Conservation (phyloP, 2,888 invertebrate genomes). For the Enchytraeus crypticus region DNA sequence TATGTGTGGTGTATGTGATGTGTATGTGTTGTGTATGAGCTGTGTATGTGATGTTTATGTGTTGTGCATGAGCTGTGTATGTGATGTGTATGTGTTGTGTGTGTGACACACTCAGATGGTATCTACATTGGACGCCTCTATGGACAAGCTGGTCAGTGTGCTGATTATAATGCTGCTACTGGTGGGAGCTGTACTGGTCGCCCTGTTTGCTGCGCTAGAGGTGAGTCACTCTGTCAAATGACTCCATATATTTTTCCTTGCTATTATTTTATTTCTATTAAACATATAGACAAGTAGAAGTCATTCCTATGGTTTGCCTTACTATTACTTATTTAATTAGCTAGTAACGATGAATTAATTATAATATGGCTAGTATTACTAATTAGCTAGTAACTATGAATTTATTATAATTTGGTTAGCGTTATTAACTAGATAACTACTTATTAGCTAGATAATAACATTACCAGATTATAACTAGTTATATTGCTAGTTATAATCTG, state of each 20-base stretch:
- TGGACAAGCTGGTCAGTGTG: constrained; percentile 76
- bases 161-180: constrained; percentile 78
- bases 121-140: constrained; percentile 45
- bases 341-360: neutral
- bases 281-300: too few species aligned
- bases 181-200: constrained; percentile 66
- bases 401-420: too few species aligned
- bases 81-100: too few species aligned
- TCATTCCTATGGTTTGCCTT: neutral
- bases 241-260: neutral
- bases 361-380: neutral
- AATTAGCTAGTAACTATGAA: too few species aligned
- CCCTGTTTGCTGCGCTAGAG: constrained; percentile 74
- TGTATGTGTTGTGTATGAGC: too few species aligned
- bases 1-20: too few species aligned
- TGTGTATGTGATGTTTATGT: neutral
- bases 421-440: too few species aligned
- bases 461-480: too few species aligned
- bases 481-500: too few species aligned
- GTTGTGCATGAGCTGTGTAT: constrained; percentile 10
- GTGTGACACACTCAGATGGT: too few species aligned
- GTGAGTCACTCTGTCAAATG: constrained; percentile 52
- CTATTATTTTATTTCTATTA: neutral
- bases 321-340: neutral
- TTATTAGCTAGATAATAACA: too few species aligned